Base-by-base conservation (phyloP, 2,797 vertebrate genomes). In the Channa striata region DNA sequence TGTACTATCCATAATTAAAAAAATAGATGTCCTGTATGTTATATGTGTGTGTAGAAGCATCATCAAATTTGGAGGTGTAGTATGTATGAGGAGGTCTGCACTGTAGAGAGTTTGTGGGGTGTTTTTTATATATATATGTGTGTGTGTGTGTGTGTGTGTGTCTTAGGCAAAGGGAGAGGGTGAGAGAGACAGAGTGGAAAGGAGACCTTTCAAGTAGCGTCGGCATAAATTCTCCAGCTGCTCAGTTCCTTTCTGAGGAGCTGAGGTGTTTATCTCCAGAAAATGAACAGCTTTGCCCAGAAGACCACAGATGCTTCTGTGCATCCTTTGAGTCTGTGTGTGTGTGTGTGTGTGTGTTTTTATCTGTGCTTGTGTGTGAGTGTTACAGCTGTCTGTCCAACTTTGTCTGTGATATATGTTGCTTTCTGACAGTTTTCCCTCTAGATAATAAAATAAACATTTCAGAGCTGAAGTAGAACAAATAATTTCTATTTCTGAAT, bases 181-280 rank as follows among this genome's bases (percentile, higher is more conserved):
- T 84, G 78, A 82, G 81, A 76, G 82, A 65, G 84, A 82, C 75
- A 54, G 88, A 85, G 86, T 87, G 80, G 85, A 91, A 89, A 88
- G 86, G 86, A 90, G 83, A 92, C 89, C 91, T 89, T 93, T 93
- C 89, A 93, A 92, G 91, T 93, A 81, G 82, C 80, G 72, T 85
- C 91, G 91, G 91, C 90, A 91, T 93, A 92, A 89, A 92, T 93
- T 92, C 88, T 94, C 93, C 93, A 94, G 94, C 93, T 94, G 94
- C 92, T 94, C 83, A 56, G 83, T 86, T 92, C 82, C 91, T 90
- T 92, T 91, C 92, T 90, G 86, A 90, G 91, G 89, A 93, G 88
- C 91, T 87, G 90, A 88, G 90, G 88, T 88, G 91, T 92, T 92
- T 91, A 91, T 88, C 91, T 92, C 84, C 82, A 91, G 91, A 92